phyloP scores from a whole-genome alignment of 2,888 invertebrate genomes.

The Eumerus sabulonum region DNA sequence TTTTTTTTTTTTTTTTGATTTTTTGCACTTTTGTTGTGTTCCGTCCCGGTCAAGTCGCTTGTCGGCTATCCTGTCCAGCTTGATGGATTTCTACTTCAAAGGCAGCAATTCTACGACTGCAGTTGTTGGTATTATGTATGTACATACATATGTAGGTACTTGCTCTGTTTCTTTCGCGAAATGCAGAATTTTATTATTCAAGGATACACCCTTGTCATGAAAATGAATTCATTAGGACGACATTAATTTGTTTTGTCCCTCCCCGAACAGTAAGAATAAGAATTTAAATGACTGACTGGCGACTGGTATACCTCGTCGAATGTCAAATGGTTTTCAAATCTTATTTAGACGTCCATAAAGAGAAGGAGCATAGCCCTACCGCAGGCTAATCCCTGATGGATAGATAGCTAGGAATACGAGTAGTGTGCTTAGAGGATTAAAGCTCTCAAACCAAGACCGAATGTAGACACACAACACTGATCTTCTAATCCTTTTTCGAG shows the following conservation, averaged over 20 bases:
- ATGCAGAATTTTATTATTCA: constrained; percentile 54
- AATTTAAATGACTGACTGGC: constrained; percentile 25
- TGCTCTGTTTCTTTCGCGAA: too few species aligned
- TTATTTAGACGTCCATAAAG: constrained; percentile 8
- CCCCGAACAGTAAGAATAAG: constrained; percentile 40
- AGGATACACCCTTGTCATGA: constrained; percentile 64
- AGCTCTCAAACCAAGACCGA: constrained; percentile 12
- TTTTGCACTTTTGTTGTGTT: constrained; percentile 18
- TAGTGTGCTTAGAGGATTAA: constrained; percentile 34
- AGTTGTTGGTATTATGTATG: constrained; percentile 37
- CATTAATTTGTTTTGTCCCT: constrained; percentile 53
- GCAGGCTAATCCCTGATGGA: constrained; percentile 62
- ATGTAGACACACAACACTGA: constrained; percentile 16
- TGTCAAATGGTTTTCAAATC: constrained; percentile 14
- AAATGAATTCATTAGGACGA: constrained; percentile 65
- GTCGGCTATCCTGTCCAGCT: constrained; percentile 61
- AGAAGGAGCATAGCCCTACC: constrained; percentile 19
- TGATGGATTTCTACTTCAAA: constrained; percentile 65
- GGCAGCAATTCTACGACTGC: constrained; percentile 45
- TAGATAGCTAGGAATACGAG: constrained; percentile 36
- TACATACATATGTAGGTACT: too few species aligned
- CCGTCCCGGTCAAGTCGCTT: constrained; percentile 63
- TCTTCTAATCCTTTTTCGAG: constrained; percentile 51
- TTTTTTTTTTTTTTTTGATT: constrained; percentile 20
- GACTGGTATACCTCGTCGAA: constrained; percentile 21